Base-by-base conservation (phyloP, 2,113 vertebrate species). In the Gadus chalcogrammus region DNA sequence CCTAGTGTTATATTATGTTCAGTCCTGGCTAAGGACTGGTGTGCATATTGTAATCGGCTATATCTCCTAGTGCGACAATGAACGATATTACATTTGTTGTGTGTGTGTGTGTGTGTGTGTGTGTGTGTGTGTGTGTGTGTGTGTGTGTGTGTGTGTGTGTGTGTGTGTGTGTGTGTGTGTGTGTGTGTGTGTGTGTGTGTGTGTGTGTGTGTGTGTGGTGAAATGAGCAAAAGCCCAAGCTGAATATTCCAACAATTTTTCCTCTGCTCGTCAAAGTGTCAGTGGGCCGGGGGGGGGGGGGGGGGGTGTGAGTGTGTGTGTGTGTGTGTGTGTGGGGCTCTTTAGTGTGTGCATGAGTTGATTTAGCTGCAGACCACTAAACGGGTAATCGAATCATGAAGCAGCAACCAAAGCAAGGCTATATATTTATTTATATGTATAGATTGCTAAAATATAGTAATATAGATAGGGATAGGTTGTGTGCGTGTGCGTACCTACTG, bases 311-410 rank as follows among this genome's bases (percentile, higher is more conserved):
- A n/a, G 55, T 58, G 55, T 61, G 60, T 61, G 60, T 61, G 60
- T 61, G 60, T 61, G 60, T 61, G 60, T 61, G 60, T 61, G 60
- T 61, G 60, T 61, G 60, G 24, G 60, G 24, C 20, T 24, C 3
- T 22, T 12, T 12, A 8, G 60, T 24, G 20, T 24, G n/a, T 12
- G 60, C n/a, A 20, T 61, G 60, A 61, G n/a, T 48, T 11, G 42
- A 48, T 48, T 48, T 48, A 1, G 42, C 42, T 48, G 2, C 42
- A 61, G 22, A 12, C 24, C 20, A 24, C 22, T 9, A n/a, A 20
- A 8, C 22, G 15, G 55, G 15, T 27, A 2, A 48, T 48, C 42
- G 42, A 48, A 48, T 9, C 42, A 48, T 48, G 42, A 48, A 48
- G 42, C 42, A 48, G 42, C 42, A 9, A 48, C 42, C 8, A 48